These are phyloP conservation scores for Lamproptera curius DNA, from an alignment of 2,888 invertebrate genomes.

Conservation along the genomic window DNA sequence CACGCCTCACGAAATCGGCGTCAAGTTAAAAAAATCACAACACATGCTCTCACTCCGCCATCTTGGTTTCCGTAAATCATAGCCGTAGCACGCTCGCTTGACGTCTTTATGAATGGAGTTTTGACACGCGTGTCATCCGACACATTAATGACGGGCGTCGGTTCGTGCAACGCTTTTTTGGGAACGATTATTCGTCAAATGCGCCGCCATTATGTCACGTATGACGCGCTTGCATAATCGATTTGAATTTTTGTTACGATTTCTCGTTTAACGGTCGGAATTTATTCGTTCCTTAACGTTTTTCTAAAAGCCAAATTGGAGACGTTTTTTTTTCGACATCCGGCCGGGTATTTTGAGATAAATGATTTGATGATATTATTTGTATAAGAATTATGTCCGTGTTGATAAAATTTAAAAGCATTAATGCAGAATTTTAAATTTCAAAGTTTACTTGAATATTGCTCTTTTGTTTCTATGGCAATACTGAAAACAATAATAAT, in stretches of 20 bases:
- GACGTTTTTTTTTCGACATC: no score
- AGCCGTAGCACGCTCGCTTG: constrained; percentile 6
- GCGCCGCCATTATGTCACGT: background rate
- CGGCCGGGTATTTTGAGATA: no score
- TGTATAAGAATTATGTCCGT: no score
- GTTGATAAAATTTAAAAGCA: no score
- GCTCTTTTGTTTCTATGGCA: no score
- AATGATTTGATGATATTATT: no score
- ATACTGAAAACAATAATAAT: no score
- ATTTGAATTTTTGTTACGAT: background rate
- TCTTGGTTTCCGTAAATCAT: constrained; percentile 4
- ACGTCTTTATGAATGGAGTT: constrained; percentile 19
- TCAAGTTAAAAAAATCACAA: background rate
- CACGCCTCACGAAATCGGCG: background rate
- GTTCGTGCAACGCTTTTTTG: constrained; percentile 1
- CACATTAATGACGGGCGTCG: constrained; percentile 7
- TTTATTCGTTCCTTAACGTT: no score
- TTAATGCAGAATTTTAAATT: no score
- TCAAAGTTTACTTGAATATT: no score
- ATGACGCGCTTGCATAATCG: background rate
- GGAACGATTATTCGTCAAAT: background rate
- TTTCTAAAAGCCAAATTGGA: no score
- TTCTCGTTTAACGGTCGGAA: no score
- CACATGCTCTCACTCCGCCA: background rate
- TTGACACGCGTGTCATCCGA: constrained; percentile 11